phyloP scores from a whole-genome alignment of 2,113 vertebrate species.

The Oreocharis arfaki region DNA sequence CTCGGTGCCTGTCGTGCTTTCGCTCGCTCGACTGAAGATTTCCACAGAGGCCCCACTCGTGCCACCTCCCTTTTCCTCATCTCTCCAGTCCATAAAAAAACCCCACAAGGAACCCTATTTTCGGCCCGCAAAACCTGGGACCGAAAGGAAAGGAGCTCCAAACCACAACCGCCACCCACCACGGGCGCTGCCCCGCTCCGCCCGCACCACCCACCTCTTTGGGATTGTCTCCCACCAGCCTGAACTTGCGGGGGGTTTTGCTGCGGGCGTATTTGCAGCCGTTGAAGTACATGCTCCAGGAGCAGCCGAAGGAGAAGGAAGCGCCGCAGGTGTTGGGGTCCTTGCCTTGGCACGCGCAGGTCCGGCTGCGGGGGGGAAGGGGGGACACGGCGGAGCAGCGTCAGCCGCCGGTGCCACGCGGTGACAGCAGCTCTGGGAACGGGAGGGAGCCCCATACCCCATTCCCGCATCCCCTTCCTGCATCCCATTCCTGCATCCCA shows the following conservation, averaged over 20 bases:
- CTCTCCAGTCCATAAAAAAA: background rate
- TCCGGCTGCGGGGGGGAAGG: conserved; percentile 78
- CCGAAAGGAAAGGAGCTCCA: background rate
- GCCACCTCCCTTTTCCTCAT: background rate
- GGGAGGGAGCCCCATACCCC: fast-evolving
- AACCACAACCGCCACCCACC: too few relatives aligned
- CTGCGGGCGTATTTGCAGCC: conserved; percentile 98
- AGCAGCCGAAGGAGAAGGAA: conserved; percentile 98
- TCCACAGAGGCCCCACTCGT: fast-evolving
- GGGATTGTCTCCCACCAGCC: conserved; percentile 91
- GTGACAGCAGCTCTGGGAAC: background rate
- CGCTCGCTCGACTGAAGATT: fast-evolving
- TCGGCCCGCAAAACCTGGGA: background rate
- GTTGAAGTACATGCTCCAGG: conserved; percentile 99
- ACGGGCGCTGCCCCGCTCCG: fast-evolving
- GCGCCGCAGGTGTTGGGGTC: conserved; percentile 91
- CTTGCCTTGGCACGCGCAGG: conserved; percentile 97
- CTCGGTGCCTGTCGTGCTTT: background rate
- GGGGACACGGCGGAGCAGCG: fast-evolving
- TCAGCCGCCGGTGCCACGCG: fast-evolving
- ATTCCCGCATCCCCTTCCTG: background rate
- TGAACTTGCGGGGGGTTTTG: conserved; percentile 94
- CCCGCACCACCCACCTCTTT: conserved; percentile 80
- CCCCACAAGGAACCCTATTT: background rate
- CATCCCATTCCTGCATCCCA: fast-evolving